Conservation (phyloP, 1,140 invertebrate species). For the Dinoponera quadriceps region DNA sequence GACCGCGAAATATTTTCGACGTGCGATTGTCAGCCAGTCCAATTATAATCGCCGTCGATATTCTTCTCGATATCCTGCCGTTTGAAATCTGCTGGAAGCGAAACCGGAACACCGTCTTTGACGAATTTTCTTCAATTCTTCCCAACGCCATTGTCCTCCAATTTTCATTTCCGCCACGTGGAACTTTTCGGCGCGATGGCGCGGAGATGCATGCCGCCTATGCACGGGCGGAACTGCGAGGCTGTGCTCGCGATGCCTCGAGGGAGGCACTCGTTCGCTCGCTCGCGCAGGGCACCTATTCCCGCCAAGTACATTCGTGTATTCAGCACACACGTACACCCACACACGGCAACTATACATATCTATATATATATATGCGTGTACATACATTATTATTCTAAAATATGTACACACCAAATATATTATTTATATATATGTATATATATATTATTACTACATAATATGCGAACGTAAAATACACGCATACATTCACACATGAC, state of each 20-base stretch:
- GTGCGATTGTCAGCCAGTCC: background rate
- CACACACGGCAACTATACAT: background rate
- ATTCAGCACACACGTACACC: background rate
- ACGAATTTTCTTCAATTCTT: constrained; percentile 1
- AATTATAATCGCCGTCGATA: background rate
- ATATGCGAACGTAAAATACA: no score
- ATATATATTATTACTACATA: no score
- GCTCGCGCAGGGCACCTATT: constrained; percentile 67
- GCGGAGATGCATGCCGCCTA: constrained; percentile 64
- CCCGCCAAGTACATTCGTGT: constrained; percentile 74
- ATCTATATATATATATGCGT: background rate
- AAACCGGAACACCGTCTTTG: background rate
- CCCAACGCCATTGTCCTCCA: background rate
- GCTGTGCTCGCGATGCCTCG: constrained; percentile 32
- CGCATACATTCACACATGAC: no score
- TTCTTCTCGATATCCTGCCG: background rate
- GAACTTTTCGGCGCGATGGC: constrained; percentile 32
- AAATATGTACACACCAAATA: no score
- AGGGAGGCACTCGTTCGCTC: constrained; percentile 63
- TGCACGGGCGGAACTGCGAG: constrained; percentile 70
- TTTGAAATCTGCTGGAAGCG: constrained; percentile 17
- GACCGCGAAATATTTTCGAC: background rate
- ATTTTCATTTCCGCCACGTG: constrained; percentile 30
- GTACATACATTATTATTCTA: background rate
- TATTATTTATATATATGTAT: no score